Conservation (phyloP, 1,140 invertebrate species). For the Tetramorium simillimum region DNA sequence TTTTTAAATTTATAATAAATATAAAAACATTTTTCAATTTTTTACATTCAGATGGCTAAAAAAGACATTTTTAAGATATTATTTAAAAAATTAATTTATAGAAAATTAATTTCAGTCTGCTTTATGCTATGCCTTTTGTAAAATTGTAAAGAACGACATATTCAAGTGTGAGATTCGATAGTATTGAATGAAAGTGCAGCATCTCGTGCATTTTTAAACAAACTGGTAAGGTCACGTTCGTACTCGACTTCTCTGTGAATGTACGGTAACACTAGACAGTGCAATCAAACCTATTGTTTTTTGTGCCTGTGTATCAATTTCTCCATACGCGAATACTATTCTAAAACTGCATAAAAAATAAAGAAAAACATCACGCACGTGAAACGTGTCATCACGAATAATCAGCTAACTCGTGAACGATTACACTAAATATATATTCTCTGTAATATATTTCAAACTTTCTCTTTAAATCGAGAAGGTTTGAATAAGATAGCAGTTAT, state of each 20-base stretch:
- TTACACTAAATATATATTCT: background rate
- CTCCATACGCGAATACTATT: background rate
- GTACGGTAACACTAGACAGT: no score
- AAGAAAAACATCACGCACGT: background rate
- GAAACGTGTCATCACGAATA: background rate
- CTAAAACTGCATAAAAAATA: background rate
- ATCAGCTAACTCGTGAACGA: background rate
- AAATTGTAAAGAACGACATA: background rate
- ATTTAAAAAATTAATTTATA: background rate
- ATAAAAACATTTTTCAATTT: background rate
- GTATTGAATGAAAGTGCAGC: background rate
- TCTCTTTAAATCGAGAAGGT: background rate
- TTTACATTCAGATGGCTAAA: background rate
- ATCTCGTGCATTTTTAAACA: background rate
- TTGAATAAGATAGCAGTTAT: background rate
- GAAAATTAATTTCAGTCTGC: background rate
- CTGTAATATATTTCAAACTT: background rate
- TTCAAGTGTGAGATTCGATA: background rate
- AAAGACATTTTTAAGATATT: background rate
- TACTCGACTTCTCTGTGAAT: background rate
- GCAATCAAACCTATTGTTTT: constrained; percentile 39
- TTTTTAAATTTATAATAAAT: background rate
- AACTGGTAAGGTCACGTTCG: constrained; percentile 28
- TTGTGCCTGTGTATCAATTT: background rate
- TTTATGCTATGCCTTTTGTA: background rate